phyloP scores from a whole-genome alignment of 2,113 vertebrate species.

The Agapornis roseicollis region DNA sequence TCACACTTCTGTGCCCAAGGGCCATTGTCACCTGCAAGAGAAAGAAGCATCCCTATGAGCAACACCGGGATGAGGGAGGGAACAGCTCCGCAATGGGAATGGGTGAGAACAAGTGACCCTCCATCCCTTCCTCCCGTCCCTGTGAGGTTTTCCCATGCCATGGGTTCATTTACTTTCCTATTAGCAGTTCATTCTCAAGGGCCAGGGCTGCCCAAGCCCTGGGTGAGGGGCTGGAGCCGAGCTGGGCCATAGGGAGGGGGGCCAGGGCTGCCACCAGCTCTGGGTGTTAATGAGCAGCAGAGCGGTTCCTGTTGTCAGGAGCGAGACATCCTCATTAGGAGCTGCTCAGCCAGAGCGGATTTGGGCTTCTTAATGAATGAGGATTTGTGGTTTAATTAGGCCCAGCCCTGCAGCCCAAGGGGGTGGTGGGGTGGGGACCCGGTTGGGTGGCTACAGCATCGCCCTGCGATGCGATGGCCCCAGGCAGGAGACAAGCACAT shows the following conservation, averaged over 20 bases:
- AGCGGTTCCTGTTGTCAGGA: neutral
- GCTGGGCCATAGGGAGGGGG: neutral
- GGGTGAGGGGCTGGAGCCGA: neutral
- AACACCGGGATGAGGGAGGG: neutral
- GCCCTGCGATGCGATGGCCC: neutral
- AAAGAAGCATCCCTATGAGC: neutral
- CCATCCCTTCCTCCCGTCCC: neutral
- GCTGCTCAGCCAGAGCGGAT: constrained; percentile 34
- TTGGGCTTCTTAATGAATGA: constrained; percentile 40
- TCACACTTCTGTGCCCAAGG: constrained; percentile 96
- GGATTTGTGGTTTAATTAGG: constrained; percentile 59
- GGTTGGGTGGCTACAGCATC: neutral
- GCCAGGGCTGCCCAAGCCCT: neutral
- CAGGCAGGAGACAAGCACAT: neutral
- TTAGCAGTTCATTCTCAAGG: neutral
- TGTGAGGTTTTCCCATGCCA: neutral
- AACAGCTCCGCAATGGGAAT: rapidly evolving
- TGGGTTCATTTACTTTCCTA: neutral
- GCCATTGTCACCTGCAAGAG: constrained; percentile 89
- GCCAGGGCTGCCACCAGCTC: neutral
- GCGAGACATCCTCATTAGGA: constrained; percentile 53
- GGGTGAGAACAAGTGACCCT: neutral
- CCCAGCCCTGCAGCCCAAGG: neutral
- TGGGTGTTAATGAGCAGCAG: neutral
- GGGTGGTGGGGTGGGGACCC: neutral